Base-by-base conservation (phyloP, 1,140 invertebrate genomes). In the Cecropterus lyciades region DNA sequence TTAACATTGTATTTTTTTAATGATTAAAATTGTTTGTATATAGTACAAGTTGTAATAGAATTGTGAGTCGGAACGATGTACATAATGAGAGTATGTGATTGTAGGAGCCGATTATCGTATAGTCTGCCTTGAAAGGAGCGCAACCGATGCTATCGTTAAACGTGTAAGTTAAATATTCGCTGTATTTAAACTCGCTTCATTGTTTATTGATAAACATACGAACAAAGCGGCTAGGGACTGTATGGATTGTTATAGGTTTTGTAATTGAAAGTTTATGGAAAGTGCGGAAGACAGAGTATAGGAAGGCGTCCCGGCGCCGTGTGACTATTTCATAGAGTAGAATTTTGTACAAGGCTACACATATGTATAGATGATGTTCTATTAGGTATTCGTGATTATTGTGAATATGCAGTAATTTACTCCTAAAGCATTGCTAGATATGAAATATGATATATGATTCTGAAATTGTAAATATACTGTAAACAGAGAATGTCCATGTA, bases 381-480 rank as follows among this genome's bases (percentile, higher is more conserved):
- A 77, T 84, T 85, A 85, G 81, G 75, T 84, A 43, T 73, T 75
- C 82, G 80, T 86, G 70, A 87, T 86, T 89, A 90, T 89, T 92
- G 87, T 92, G 85, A 85, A 91, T 89, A 86, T 86, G 82, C 87
- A 86, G 83, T 89, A 91, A 84, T 82, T 82, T 79, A 82, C 76
- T 85, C 77, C 65, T 79, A 74, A 80, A 70, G 69, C 82, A 89
- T 87, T 87, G 68, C 73, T 89, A 91, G 80, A 80, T 87, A 86
- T 87, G 84, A 86, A 85, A 77, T 80, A 82, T 84, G 78, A 81
- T 74, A 83, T 84, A 82, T 82, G 73, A 88, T 89, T 90, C 84
- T 87, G 87, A 89, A 83, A 77, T 81, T 92, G 87, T 90, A 92
- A 90, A 90, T 92, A 92, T 92, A 92, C 70, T 90, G 79, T 92